Evolutionary conservation across 2,797 vertebrate genomes (phyloP), one percentile per base, ranked within the genome.

Genomic region (Crypturellus tataupa): DNA sequence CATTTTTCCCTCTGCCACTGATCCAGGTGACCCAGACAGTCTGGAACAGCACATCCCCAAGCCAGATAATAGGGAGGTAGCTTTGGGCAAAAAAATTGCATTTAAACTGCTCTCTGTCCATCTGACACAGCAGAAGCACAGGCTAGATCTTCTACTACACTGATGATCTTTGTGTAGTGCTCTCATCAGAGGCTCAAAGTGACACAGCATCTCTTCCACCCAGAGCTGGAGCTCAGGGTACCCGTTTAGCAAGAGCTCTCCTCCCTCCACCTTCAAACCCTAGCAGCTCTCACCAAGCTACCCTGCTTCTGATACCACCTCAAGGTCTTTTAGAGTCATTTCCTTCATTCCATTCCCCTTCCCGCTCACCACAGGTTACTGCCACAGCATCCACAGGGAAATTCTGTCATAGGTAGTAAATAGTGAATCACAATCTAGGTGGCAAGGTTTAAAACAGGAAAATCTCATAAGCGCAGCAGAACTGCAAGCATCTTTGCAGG

Each of bases 321-420:
- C 47, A 53, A 25, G 17, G 56, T 39, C 40, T 51, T 37, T 46
- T 20, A 18, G 8, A 42, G 4, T 39, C 64, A 51, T 37, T 53
- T 23, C 8, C 46, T 67, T 46, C 62, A 40, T 53, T 49, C 55
- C 3, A 1, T 37, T 59, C 39, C 9, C 55, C 37, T 35, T 64
- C 37, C 35, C 40, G 25, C 37, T 82, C 73, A 69, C 8, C 11
- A 59, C 0, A 0, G 3, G 4, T 9, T 6, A 35, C 5, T 4
- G 33, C 59, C 25, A 6, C 0, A 0, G 25, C 33, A 87, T 10
- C 31, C 29, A 47, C 6, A 1, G 39, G 21, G 42, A 72, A 81
- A 65, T 23, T 77, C 47, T 44, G 18, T 55, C 59, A 40, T 25
- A 53, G 59, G 42, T 31, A 91, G 12, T 46, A 89, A 71, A 80